A percentile compares a stretch with the other conserved stretches of the same genome.
Conservation (phyloP, 2,113 vertebrate genomes). For the Delphinapterus leucas region DNA sequence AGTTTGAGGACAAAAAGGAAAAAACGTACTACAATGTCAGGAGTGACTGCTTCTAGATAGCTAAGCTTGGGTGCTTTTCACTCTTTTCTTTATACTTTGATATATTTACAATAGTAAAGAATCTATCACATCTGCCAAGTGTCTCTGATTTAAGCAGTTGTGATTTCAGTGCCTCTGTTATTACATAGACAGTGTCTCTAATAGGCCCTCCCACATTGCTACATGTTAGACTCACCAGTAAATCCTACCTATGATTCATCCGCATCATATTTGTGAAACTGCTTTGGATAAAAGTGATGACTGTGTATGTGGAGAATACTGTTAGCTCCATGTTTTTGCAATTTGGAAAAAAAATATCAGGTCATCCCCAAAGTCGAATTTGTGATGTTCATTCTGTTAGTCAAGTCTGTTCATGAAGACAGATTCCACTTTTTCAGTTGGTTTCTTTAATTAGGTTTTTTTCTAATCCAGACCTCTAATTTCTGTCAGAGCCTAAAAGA, state of each 20-base stretch:
- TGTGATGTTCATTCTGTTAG: neutral
- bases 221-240: conserved; percentile 44
- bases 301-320: conserved; percentile 29
- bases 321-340: neutral
- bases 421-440: neutral
- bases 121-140: neutral
- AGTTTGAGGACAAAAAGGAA: neutral
- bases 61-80: neutral
- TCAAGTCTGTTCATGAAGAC: neutral
- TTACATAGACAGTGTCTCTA: conserved; percentile 11
- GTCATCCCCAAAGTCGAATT: neutral
- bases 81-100: neutral
- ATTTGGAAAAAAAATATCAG: neutral
- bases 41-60: neutral
- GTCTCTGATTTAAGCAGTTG: conserved; percentile 39
- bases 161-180: conserved; percentile 21
- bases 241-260: conserved; percentile 64
- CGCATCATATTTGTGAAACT: conserved; percentile 38
- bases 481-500: neutral
- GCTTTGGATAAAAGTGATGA: conserved; percentile 44
- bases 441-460: neutral
- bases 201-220: conserved; percentile 52
- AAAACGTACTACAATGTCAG: neutral
- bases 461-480: neutral
- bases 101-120: neutral